These are phyloP conservation scores for Jacana jacana DNA, from an alignment of 2,113 vertebrate genomes.

Conservation along the genomic window DNA sequence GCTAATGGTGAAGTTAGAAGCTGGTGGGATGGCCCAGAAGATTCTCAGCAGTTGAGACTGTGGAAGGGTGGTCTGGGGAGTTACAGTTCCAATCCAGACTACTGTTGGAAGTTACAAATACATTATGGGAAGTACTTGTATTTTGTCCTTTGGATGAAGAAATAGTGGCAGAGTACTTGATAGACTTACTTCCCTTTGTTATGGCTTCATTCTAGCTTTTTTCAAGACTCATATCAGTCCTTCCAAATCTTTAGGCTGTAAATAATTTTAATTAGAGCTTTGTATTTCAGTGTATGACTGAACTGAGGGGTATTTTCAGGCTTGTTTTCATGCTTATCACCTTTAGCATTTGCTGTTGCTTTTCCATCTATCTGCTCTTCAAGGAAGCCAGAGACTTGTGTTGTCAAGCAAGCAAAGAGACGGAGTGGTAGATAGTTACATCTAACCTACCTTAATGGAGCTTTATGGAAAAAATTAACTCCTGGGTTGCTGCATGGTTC, in stretches of 20 bases:
- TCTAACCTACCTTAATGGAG: background rate
- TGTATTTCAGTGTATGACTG: background rate
- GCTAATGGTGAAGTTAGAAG: rapidly evolving
- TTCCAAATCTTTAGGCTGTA: background rate
- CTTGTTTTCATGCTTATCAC: background rate
- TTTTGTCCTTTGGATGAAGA: background rate
- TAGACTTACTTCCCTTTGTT: background rate
- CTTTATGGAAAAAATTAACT: background rate
- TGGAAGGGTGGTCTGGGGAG: background rate
- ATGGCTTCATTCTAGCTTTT: background rate
- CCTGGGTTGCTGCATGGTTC: background rate
- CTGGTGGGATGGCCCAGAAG: background rate
- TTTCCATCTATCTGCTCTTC: background rate
- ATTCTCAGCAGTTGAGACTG: background rate
- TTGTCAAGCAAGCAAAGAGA: background rate
- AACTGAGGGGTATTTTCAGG: background rate
- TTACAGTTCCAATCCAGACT: background rate
- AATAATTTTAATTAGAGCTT: background rate
- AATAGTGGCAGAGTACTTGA: background rate
- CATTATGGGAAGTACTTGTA: background rate
- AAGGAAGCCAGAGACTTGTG: background rate
- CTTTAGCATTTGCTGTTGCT: background rate
- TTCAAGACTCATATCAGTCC: background rate
- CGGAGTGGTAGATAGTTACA: background rate
- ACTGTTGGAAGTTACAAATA: background rate